Base-by-base conservation (phyloP, 2,888 invertebrate genomes). In the Caradrina clavipalpis region DNA sequence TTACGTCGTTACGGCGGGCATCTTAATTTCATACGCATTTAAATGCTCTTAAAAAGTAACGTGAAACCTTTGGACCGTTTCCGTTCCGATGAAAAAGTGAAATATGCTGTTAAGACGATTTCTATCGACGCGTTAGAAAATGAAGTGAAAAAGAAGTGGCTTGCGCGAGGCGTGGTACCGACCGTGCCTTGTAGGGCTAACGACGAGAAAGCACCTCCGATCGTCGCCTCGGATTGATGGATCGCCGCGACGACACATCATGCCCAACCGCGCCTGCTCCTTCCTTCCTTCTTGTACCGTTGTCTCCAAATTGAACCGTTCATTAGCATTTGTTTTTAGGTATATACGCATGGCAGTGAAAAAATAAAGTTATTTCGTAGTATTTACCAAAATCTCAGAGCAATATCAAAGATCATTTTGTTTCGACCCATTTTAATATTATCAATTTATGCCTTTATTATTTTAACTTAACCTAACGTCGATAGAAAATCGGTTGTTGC, bases 101-200 rank as follows among this genome's bases (percentile, higher is more conserved):
- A 94, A 93, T 94, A 95, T 93, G 93, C 87, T 89, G 92, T 89
- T 92, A 87, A 87, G 89, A 92, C 92, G 95, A 94, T 95, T 95
- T 96, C 95, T 96, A 95, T 92, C 88, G 91, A 93, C 94, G 89
- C 91, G 93, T 95, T 96, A 95, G 96, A 95, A 96, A 95, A 95
- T 94, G 89, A 91, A 92, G 92, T 92, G 94, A 92, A 95, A 96
- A 95, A 96, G 94, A 94, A 93, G 93, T 94, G 90, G 92, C 90
- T 89, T 87, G 91, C 87, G 88, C 91, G 90, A 94, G 94, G 95
- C 94, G 95, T 93, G 94, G 95, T 94, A 92, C 90, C 88, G 88
- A 86, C 88, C 89, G 77, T 86, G 84, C 96, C 96, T 90, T 96
- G 91, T 95, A 95, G 92, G 95, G 96, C 94, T 96, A 95, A 95